phyloP scores from a whole-genome alignment of 2,797 vertebrate genomes.

The Macropus fuliginosus region DNA sequence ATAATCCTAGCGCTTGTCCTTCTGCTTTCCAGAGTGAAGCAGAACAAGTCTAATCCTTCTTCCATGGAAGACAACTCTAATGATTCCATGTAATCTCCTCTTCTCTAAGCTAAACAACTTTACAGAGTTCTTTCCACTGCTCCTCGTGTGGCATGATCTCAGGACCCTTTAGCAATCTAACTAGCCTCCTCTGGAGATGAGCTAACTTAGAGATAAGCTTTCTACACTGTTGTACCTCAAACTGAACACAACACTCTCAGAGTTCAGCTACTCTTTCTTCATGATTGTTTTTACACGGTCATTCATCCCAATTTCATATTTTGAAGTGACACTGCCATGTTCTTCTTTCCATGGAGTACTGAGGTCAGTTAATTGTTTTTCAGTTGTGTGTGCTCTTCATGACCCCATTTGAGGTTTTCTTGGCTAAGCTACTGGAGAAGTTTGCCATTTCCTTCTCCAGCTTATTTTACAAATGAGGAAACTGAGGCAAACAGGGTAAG shows the following conservation, averaged over 20 bases:
- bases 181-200: neutral
- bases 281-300: neutral
- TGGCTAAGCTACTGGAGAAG: neutral
- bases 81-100: neutral
- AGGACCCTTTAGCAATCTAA: neutral
- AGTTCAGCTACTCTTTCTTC: neutral
- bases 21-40: neutral
- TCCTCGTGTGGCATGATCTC: neutral
- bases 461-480: neutral
- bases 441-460: neutral
- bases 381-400: conserved; percentile 43
- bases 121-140: neutral
- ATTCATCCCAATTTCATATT: neutral
- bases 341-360: conserved; percentile 50
- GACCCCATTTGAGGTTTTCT: neutral
- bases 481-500: neutral
- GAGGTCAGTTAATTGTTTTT: conserved; percentile 38
- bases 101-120: neutral
- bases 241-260: neutral
- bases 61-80: neutral
- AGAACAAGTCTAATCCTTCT: neutral
- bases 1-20: neutral
- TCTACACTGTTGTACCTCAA: neutral
- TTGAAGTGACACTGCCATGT: neutral
- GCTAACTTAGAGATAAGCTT: neutral